phyloP scores from a whole-genome alignment of 2,888 invertebrate genomes.

The Pandemis corylana region DNA sequence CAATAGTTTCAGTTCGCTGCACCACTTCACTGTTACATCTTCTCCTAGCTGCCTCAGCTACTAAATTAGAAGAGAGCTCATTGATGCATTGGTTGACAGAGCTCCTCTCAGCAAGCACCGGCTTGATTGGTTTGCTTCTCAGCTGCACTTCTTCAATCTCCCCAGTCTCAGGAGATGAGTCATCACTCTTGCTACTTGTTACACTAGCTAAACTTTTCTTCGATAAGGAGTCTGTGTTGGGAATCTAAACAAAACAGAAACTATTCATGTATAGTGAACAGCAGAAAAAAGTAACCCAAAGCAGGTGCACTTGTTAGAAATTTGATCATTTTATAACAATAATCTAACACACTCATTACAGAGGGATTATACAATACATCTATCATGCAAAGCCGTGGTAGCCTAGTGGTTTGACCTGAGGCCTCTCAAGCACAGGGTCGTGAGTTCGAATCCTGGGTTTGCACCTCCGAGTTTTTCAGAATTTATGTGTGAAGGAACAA shows the following conservation, averaged over 20 bases:
- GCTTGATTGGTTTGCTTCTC: conserved; percentile 72
- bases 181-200: conserved; percentile 68
- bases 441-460: too few species aligned
- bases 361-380: too few species aligned
- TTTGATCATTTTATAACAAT: too few species aligned
- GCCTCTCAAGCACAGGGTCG: too few species aligned
- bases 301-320: too few species aligned
- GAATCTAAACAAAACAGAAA: conserved; percentile 57
- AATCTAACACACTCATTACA: too few species aligned
- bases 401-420: too few species aligned
- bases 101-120: conserved; percentile 72
- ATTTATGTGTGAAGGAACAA: too few species aligned
- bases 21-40: conserved; percentile 82
- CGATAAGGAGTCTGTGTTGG: conserved; percentile 71
- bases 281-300: too few species aligned
- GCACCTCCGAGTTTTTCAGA: too few species aligned
- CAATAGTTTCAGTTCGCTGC: conserved; percentile 71
- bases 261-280: not conserved
- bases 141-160: conserved; percentile 76
- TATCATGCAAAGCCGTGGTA: too few species aligned
- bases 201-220: conserved; percentile 73
- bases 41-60: conserved; percentile 72
- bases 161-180: conserved; percentile 62
- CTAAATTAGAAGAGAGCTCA: conserved; percentile 87
- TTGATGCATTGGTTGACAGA: conserved; percentile 89